Percentiles rank a stretch among this genome's conserved stretches.
phyloP scores from a whole-genome alignment of 1,140 invertebrate genomes.

The Drosophila kurseongensis region DNA sequence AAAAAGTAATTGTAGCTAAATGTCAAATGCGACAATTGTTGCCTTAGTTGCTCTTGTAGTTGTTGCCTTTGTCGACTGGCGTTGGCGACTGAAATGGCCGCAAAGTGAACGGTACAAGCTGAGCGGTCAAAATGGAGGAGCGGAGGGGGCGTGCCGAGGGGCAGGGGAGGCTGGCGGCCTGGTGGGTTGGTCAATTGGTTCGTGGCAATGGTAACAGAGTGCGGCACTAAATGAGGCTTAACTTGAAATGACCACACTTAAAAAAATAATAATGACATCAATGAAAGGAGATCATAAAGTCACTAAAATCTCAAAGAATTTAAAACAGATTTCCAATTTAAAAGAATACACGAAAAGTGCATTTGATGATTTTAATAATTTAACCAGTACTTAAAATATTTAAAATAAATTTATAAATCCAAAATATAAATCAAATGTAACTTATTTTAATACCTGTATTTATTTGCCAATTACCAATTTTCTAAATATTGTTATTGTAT shows the following conservation, averaged over 20 bases:
- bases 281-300: too few relatives aligned
- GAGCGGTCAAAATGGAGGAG: constrained; percentile 21
- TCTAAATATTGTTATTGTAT: too few relatives aligned
- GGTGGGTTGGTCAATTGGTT: constrained; percentile 42
- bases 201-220: constrained; percentile 68
- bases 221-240: constrained; percentile 69
- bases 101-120: constrained; percentile 72
- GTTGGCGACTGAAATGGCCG: constrained; percentile 49
- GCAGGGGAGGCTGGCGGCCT: constrained; percentile 21
- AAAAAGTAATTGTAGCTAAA: constrained; percentile 80
- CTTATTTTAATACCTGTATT: background rate
- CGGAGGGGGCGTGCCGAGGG: constrained; percentile 1
- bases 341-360: too few relatives aligned
- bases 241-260: constrained; percentile 53
- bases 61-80: constrained; percentile 31
- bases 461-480: too few relatives aligned
- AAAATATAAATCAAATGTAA: background rate
- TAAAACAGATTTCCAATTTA: too few relatives aligned
- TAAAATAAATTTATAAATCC: background rate
- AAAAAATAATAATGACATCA: background rate
- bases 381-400: too few relatives aligned
- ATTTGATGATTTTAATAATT: too few relatives aligned
- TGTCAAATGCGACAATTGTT: constrained; percentile 80
- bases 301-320: too few relatives aligned
- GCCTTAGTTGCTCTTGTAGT: constrained; percentile 37